Evolutionary conservation across 2,113 vertebrate species (phyloP).

Genomic region (Eira barbara): DNA sequence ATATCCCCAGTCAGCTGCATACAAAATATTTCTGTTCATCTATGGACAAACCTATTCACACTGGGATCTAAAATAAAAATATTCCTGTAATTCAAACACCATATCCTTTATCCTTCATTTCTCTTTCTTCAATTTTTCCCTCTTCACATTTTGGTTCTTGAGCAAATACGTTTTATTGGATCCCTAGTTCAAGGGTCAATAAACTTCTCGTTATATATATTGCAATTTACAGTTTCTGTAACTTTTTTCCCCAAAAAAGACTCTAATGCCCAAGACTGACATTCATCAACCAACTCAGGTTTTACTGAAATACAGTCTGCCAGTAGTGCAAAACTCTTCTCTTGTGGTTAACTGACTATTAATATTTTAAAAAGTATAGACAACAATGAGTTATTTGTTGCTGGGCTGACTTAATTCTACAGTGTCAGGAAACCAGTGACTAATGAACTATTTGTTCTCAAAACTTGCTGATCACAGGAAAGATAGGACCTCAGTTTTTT

Average conservation of each 20-base stretch:
- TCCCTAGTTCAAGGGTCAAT: background rate
- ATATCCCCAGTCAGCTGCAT: background rate
- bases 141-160: background rate
- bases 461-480: conserved; percentile 56
- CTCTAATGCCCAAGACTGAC: background rate
- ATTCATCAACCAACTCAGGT: background rate
- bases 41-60: background rate
- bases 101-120: background rate
- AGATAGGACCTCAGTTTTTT: conserved; percentile 50
- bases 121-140: background rate
- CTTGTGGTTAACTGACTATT: conserved; percentile 62
- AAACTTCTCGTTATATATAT: background rate
- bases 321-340: conserved; percentile 33
- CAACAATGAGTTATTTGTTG: conserved; percentile 78
- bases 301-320: conserved; percentile 16
- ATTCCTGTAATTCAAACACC: background rate
- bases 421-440: conserved; percentile 73
- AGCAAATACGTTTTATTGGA: background rate
- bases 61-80: background rate
- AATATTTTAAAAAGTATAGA: conserved; percentile 40
- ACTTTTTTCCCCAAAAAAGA: background rate
- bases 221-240: background rate
- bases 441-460: conserved; percentile 68
- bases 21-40: background rate
- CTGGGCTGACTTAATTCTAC: conserved; percentile 64